These are phyloP conservation scores for Kradibia gibbosae DNA, from an alignment of 1,140 invertebrate genomes.

Conservation along the genomic window DNA sequence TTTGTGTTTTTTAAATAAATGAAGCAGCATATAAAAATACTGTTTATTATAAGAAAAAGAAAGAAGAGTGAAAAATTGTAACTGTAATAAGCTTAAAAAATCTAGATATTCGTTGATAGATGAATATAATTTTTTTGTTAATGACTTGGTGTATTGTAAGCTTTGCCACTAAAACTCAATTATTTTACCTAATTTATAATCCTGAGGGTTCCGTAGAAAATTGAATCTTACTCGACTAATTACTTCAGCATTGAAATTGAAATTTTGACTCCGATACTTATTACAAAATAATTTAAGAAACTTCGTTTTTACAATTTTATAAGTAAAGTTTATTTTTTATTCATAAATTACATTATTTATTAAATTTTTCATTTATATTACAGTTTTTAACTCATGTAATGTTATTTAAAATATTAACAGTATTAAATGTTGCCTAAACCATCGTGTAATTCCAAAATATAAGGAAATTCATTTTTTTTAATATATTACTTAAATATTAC, in stretches of 20 bases:
- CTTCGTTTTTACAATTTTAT: not conserved
- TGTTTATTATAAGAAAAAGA: too few relatives aligned
- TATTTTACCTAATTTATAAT: slow-evolving; percentile 7
- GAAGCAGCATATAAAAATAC: too few relatives aligned
- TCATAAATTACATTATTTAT: too few relatives aligned
- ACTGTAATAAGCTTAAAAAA: not conserved
- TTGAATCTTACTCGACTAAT: slow-evolving; percentile 21
- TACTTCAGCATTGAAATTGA: slow-evolving; percentile 1
- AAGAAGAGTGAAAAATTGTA: too few relatives aligned
- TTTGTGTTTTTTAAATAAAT: too few relatives aligned
- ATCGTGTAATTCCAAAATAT: too few relatives aligned
- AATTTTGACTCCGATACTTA: slow-evolving; percentile 2
- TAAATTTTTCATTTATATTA: not conserved
- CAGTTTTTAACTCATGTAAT: too few relatives aligned
- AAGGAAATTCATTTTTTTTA: too few relatives aligned
- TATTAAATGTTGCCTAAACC: too few relatives aligned
- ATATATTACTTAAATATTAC: too few relatives aligned
- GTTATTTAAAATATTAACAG: too few relatives aligned
- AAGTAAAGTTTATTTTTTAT: too few relatives aligned
- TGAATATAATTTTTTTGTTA: not conserved
- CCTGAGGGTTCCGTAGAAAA: not conserved
- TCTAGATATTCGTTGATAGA: not conserved
- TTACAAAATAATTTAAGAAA: not conserved
- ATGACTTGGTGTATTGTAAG: not conserved
- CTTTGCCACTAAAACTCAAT: not conserved